Evolutionary conservation across 2,113 vertebrate species (phyloP), one percentile per base, ranked within the genome.

Genomic region (Beaufortia kweichowensis): DNA sequence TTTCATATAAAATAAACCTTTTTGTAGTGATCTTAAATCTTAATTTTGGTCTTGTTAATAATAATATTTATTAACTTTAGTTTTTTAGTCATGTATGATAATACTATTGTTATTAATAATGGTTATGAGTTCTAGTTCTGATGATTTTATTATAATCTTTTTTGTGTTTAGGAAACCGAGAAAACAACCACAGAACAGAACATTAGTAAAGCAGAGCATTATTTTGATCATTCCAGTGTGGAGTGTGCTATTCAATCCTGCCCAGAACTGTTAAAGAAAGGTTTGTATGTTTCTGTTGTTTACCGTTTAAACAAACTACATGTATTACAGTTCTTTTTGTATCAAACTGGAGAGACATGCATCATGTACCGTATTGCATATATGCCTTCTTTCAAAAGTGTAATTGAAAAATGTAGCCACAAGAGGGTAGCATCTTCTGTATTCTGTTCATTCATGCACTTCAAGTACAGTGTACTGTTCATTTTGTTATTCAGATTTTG

Each of bases 171-270:
- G 95, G 88, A 87, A 26, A 85, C 76, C 75, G 89, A 77, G 21
- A 74, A 69, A 28, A 67, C 90, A 10, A 35, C 82, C 10, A 79
- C 86, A 28, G 89, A 91, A 70, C 88, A 89, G 75, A 85, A 87
- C 33, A 68, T 93, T 43, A 91, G 80, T 46, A 85, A 77, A 9
- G 91, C 89, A 19, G 92, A 94, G 65, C 85, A 88, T 11, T 94
- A 94, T 81, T 96, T 96, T 89, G 92, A 94, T 73, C 90, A 85
- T 76, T 93, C 93, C 63, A 92, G 80, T 63, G 94, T 98, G 35
- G 95, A 98, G 65, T 98, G 96, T 90, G 94, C 88, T 0, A 88
- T 97, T 55, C 96, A 98, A 84, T 86, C 88, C 17, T 99, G 96
- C 75, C 96, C 97, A n/a, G 93, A 96, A 57, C 89, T 95, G 26